A percentile compares a stretch with the other conserved stretches of the same genome.
Conservation (phyloP, 2,888 invertebrate genomes). For the Willowsia nigromaculata region DNA sequence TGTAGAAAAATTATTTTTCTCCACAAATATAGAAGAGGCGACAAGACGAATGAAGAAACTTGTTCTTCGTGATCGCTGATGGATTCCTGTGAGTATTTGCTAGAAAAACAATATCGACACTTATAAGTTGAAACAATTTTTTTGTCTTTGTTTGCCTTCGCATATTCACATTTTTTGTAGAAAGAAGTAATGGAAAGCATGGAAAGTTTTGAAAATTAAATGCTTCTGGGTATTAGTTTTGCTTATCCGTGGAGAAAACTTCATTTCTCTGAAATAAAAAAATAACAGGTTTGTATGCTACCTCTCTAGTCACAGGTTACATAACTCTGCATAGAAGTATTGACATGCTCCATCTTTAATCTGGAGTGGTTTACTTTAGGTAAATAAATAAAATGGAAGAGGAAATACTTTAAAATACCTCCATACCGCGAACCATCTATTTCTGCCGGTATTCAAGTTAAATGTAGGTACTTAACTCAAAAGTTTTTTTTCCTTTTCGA, state of each 20-base stretch:
- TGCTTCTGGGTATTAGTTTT: slow-evolving; percentile 7
- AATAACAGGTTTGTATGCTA: no score
- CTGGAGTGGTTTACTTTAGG: not conserved
- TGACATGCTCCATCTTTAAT: slow-evolving; percentile 3
- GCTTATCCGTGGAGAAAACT: not conserved
- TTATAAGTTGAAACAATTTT: not conserved
- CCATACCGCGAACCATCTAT: not conserved
- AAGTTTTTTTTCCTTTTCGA: not conserved
- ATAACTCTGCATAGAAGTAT: not conserved
- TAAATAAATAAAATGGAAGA: slow-evolving; percentile 2
- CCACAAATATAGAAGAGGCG: not conserved
- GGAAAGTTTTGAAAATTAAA: slow-evolving; percentile 5
- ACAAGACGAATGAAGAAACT: not conserved
- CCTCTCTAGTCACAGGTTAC: no score
- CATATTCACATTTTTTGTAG: not conserved
- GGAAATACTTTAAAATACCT: no score
- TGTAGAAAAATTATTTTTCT: not conserved
- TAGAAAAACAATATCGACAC: not conserved
- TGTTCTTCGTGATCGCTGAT: not conserved
- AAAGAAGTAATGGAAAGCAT: not conserved
- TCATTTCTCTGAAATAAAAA: not conserved
- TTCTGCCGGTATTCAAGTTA: not conserved
- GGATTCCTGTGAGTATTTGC: slow-evolving; percentile 9
- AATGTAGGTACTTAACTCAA: not conserved
- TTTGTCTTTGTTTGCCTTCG: not conserved